A percentile compares a stretch with the other conserved stretches of the same genome.
These are phyloP conservation scores for Pterobdella sp. DNA, from an alignment of 2,888 invertebrate genomes.

Conservation along the genomic window DNA sequence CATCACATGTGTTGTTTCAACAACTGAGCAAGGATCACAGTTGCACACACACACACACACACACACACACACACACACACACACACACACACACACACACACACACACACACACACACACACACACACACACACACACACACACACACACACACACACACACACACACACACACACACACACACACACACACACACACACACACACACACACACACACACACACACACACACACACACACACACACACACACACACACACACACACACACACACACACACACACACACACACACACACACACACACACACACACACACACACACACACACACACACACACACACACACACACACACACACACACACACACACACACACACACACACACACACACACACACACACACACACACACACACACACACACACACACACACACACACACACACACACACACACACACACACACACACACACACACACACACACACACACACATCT, in stretches of 20 bases:
- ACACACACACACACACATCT: conserved; percentile 23
- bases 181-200: conserved; percentile 27
- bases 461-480: conserved; percentile 21
- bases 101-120: conserved; percentile 24
- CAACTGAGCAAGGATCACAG: too few species aligned
- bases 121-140: conserved; percentile 14
- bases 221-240: conserved; percentile 32
- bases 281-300: conserved; percentile 16
- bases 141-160: conserved; percentile 22
- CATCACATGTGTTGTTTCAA: too few species aligned
- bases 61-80: conserved; percentile 16
- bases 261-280: conserved; percentile 14
- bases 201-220: conserved; percentile 31
- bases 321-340: conserved; percentile 16
- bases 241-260: conserved; percentile 26
- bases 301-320: conserved; percentile 16
- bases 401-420: conserved; percentile 14
- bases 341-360: conserved; percentile 16
- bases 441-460: conserved; percentile 14
- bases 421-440: conserved; percentile 14
- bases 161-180: conserved; percentile 26
- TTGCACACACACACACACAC: not conserved
- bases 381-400: conserved; percentile 16
- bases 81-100: conserved; percentile 25
- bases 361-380: conserved; percentile 13